Percentiles rank a stretch among this genome's conserved stretches.
Conservation (phyloP, 2,888 invertebrate species). For the Mimas tiliae region DNA sequence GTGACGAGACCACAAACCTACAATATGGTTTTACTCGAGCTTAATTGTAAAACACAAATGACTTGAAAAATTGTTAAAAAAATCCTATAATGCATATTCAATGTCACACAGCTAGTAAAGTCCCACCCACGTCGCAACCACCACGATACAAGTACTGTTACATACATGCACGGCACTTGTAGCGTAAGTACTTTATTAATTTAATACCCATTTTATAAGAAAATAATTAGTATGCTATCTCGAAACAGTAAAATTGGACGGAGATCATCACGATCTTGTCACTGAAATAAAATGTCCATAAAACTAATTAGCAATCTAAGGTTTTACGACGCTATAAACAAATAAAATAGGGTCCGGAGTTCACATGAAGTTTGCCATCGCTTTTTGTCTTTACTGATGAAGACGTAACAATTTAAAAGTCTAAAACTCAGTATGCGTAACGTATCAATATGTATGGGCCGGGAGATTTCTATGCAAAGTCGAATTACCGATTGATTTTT, state of each 20-base stretch:
- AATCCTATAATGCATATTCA: slow-evolving; percentile 1
- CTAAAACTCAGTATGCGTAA: slow-evolving; percentile 52
- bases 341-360: slow-evolving; percentile 65
- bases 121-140: slow-evolving; percentile 11
- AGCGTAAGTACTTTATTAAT: slow-evolving; percentile 3
- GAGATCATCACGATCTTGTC: slow-evolving; percentile 51
- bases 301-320: slow-evolving; percentile 79
- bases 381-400: slow-evolving; percentile 70
- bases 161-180: slow-evolving; percentile 1
- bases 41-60: neutral
- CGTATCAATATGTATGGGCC: slow-evolving; percentile 61
- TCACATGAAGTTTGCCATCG: slow-evolving; percentile 57
- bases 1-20: neutral
- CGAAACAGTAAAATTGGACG: slow-evolving; percentile 29
- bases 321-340: slow-evolving; percentile 74
- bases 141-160: slow-evolving; percentile 6
- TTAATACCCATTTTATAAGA: slow-evolving; percentile 19
- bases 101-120: slow-evolving; percentile 3
- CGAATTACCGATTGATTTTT: slow-evolving; percentile 31
- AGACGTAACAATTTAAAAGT: slow-evolving; percentile 71
- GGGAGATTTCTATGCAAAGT: slow-evolving; percentile 29
- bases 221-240: slow-evolving; percentile 27
- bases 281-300: slow-evolving; percentile 68
- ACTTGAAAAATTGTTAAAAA: slow-evolving; percentile 4
- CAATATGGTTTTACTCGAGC: neutral